phyloP scores from a whole-genome alignment of 1,140 invertebrate species.

The Cepaea nemoralis region DNA sequence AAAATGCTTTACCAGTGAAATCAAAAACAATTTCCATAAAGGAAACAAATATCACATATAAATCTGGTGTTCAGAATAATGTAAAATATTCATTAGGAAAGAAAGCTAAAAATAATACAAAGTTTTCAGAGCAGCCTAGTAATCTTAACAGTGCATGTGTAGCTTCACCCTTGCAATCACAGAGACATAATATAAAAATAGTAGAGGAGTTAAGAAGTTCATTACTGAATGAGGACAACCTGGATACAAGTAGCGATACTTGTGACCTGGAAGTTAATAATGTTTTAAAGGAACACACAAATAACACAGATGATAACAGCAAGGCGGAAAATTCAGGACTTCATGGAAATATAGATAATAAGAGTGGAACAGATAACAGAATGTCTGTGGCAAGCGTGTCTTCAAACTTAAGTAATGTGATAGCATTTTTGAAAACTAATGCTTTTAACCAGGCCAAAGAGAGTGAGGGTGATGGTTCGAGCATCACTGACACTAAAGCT shows the following conservation, averaged over 20 bases:
- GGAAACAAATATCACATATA: too few species aligned
- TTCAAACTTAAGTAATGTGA: constrained; percentile 23
- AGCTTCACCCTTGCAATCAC: too few species aligned
- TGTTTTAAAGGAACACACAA: not conserved
- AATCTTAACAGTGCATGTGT: too few species aligned
- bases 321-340: not conserved
- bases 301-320: not conserved
- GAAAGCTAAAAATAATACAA: too few species aligned
- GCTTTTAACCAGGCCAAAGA: not conserved
- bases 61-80: too few species aligned
- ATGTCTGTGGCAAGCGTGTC: not conserved
- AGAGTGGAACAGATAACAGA: not conserved
- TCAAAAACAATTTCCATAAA: too few species aligned
- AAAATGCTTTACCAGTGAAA: too few species aligned
- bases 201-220: too few species aligned
- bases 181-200: too few species aligned
- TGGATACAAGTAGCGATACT: not conserved
- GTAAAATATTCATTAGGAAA: too few species aligned
- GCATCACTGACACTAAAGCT: not conserved
- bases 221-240: not conserved
- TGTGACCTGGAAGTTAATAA: not conserved
- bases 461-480: not conserved
- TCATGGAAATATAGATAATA: not conserved
- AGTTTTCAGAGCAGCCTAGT: too few species aligned
- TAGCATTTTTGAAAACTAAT: constrained; percentile 29